Evolutionary conservation across 2,113 vertebrate species (phyloP), one percentile per base, ranked within the genome.

Genomic region (Trematocara marginatum): DNA sequence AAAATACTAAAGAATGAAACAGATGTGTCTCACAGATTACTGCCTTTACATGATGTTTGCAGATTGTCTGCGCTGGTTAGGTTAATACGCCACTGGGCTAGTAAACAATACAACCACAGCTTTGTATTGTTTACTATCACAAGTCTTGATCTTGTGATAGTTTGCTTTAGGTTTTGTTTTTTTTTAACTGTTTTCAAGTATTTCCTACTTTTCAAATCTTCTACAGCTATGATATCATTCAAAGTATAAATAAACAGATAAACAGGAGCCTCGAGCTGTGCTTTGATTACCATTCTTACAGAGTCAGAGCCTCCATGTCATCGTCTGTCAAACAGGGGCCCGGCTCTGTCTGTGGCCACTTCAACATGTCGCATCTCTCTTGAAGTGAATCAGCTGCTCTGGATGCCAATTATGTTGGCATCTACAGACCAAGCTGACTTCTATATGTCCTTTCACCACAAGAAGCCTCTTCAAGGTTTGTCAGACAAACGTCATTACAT

Each of bases 391-490:
- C 74, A 87, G 26, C 71, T 81, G 53, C 57, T 92, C 71, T 81
- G 76, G 83, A 88, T 86, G 81, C 76, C 86, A 92, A 90, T 92
- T 88, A 93, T 31, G 11, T 66, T 74, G 83, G 91, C 83, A 83
- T 82, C 83, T 86, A 3, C 0, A 40, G 38, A 83, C 38, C 76
- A 8, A 15, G n/a, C 9, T 81, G 83, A 89, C 89, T 85, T 80
- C 57, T 54, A 23, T 4, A 10, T 84, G 80, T 79, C 53, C 69
- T 83, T 26, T 2, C 49, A 83, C 10, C 34, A 51, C 23, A 49
- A 49, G 40, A 86, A 83, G 59, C 54, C 2, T 85, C 16, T 66
- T 18, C 3, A 7, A 56, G 20, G 34, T 74, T 86, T 76, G 29
- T 87, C 45, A 76, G 26, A 31, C 9, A 49, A 76, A 31, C 69